phyloP scores from a whole-genome alignment of 1,140 invertebrate genomes.

The Doryteuthis pealeii region DNA sequence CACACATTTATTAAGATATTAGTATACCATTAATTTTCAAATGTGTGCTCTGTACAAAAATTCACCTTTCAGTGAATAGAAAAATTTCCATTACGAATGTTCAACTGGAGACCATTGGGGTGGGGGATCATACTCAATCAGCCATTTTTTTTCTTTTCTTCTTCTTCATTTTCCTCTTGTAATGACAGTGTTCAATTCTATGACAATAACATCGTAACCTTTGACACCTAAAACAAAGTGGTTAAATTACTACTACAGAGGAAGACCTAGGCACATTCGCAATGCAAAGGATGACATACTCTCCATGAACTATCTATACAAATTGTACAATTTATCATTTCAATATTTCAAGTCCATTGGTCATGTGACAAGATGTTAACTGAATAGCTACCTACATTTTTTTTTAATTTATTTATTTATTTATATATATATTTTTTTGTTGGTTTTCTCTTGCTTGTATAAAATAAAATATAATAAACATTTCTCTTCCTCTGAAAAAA shows the following conservation, averaged over 20 bases:
- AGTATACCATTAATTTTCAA: conserved; percentile 15
- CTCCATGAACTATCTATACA: conserved; percentile 14
- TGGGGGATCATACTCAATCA: neutral
- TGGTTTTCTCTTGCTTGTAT: neutral
- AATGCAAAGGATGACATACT: conserved; percentile 16
- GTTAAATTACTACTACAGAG: conserved; percentile 3
- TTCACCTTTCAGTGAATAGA: conserved; percentile 5
- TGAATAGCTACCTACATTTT: conserved; percentile 13
- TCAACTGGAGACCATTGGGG: neutral
- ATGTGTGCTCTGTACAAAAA: conserved; percentile 17
- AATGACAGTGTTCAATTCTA: neutral
- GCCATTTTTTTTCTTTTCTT: neutral
- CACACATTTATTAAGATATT: conserved; percentile 24
- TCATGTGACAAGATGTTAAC: conserved; percentile 12
- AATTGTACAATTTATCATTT: conserved; percentile 14
- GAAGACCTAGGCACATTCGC: conserved; percentile 13
- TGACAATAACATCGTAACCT: neutral
- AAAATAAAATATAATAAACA: conserved; percentile 14
- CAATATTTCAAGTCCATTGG: conserved; percentile 7
- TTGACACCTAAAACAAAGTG: conserved; percentile 10
- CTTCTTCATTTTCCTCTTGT: neutral
- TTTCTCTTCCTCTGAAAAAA: conserved; percentile 8
- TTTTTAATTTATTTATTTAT: too few species aligned
- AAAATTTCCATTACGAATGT: neutral
- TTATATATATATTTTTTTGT: too few species aligned